These are phyloP conservation scores for Oscheius sp. DNA, from an alignment of 2,888 invertebrate genomes.

Conservation along the genomic window DNA sequence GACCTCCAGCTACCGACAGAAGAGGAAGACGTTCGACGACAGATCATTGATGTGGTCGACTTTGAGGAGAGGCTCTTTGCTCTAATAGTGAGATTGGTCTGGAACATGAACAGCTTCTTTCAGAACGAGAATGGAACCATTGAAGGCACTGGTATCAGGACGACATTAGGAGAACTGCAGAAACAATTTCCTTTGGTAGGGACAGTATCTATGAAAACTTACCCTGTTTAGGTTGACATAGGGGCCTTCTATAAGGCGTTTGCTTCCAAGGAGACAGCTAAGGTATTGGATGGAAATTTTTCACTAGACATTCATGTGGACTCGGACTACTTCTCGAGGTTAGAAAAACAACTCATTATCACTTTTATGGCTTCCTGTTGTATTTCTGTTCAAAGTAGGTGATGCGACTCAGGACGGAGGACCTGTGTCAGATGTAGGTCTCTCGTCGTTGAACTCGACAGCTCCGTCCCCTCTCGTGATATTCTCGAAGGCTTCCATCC, in stretches of 20 bases:
- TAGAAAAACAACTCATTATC: not conserved
- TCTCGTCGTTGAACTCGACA: no score
- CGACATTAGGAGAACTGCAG: not conserved
- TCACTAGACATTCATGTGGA: conserved; percentile 3
- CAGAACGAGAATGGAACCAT: no score
- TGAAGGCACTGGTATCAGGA: no score
- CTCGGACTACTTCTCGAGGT: not conserved
- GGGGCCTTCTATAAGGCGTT: conserved; percentile 7
- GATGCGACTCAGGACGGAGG: no score
- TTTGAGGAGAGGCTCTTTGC: conserved; percentile 15
- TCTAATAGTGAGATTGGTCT: not conserved
- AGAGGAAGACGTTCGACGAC: conserved; percentile 3
- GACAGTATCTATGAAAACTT: not conserved
- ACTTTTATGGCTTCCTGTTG: no score
- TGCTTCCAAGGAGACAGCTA: not conserved
- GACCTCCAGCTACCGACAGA: conserved; percentile 17
- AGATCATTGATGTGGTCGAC: not conserved
- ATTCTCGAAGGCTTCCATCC: no score
- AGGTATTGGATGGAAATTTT: not conserved
- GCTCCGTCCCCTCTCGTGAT: no score
- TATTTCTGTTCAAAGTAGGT: no score
- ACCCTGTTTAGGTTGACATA: not conserved
- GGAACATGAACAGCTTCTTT: no score
- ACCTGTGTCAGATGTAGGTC: no score
- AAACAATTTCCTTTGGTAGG: conserved; percentile 10